These are phyloP conservation scores for Lepetodrilus schrolli DNA, from an alignment of 2,888 invertebrate species.

Conservation along the genomic window DNA sequence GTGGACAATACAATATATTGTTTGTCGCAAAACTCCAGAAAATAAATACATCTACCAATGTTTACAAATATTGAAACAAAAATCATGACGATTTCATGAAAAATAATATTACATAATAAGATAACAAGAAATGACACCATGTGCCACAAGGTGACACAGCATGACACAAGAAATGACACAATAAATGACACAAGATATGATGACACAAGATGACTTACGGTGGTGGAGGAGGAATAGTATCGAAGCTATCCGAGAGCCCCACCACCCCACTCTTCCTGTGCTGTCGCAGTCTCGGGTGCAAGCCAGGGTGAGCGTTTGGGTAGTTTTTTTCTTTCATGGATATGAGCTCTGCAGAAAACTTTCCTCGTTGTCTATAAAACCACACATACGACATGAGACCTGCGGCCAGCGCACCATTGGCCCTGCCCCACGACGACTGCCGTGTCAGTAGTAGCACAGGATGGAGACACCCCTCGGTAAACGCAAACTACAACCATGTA, in stretches of 20 bases:
- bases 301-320: constrained; percentile 1
- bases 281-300: constrained; percentile 5
- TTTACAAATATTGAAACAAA: too few species aligned
- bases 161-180: too few species aligned
- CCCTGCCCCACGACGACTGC: neutral
- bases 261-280: constrained; percentile 65
- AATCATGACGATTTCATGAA: too few species aligned
- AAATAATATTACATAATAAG: too few species aligned
- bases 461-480: too few species aligned
- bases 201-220: constrained; percentile 64
- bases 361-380: constrained; percentile 46
- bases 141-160: too few species aligned
- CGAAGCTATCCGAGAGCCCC: constrained; percentile 55
- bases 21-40: too few species aligned
- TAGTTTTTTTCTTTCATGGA: constrained; percentile 25
- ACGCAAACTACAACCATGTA: too few species aligned
- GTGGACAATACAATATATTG: too few species aligned
- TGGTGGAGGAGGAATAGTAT: constrained; percentile 67
- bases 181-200: too few species aligned
- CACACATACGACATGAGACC: constrained; percentile 51
- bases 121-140: too few species aligned
- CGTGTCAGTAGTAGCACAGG: neutral
- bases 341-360: constrained; percentile 17
- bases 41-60: too few species aligned
- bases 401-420: neutral